Conservation (phyloP, 2,113 vertebrate species). For the Brevimyrus niger region DNA sequence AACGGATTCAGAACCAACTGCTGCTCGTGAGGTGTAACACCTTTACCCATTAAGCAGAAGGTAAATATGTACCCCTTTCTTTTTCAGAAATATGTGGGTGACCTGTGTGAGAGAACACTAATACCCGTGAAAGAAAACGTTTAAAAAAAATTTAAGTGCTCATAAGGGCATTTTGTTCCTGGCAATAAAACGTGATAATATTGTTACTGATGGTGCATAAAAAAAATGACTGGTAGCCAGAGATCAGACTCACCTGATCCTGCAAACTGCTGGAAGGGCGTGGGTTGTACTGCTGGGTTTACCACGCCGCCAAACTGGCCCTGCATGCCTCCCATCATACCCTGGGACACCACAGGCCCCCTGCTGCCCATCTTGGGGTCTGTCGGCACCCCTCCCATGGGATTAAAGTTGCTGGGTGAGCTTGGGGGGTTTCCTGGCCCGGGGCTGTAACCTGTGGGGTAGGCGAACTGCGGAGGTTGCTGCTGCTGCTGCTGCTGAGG, state of each 20-base stretch:
- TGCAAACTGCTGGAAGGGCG: constrained; percentile 80
- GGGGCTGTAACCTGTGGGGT: constrained; percentile 70
- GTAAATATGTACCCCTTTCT: not conserved
- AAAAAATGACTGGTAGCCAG: not conserved
- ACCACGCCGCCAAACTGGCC: constrained; percentile 71
- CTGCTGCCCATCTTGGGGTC: constrained; percentile 67
- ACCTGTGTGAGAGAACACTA: not conserved
- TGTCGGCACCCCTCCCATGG: constrained; percentile 59
- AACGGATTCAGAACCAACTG: not conserved
- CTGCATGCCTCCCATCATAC: constrained; percentile 68
- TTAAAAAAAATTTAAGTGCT: not conserved
- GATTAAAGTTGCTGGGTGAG: constrained; percentile 78
- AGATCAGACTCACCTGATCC: constrained; percentile 59
- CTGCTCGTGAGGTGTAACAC: not conserved
- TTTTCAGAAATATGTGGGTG: not conserved
- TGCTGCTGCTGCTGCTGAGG: constrained; percentile 59
- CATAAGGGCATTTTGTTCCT: not conserved
- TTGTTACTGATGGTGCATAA: not conserved
- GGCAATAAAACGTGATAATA: not conserved
- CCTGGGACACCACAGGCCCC: constrained; percentile 63
- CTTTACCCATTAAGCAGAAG: not conserved
- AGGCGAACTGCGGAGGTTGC: constrained; percentile 69
- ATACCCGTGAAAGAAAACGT: not conserved
- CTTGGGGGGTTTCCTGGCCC: constrained; percentile 72
- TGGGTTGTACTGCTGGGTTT: constrained; percentile 73